Conservation (phyloP, 2,113 vertebrate genomes). For the Daboia siamensis region DNA sequence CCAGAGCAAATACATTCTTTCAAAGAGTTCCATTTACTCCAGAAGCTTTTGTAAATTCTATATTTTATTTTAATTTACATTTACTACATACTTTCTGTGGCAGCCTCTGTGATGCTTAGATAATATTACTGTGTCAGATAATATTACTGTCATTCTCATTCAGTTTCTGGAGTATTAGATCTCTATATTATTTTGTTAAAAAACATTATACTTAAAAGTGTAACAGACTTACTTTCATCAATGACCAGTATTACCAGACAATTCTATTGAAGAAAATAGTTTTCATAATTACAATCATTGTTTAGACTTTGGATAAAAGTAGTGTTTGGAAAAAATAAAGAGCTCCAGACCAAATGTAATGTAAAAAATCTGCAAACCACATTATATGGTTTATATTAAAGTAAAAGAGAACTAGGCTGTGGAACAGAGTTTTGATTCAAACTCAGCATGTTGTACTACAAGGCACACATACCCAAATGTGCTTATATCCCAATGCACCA, state of each 20-base stretch:
- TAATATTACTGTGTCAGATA: constrained; percentile 22
- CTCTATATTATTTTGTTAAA: not conserved
- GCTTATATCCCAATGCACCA: not conserved
- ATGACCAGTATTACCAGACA: not conserved
- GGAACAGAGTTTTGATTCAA: not conserved
- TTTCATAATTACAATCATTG: not conserved
- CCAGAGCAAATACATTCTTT: constrained; percentile 46
- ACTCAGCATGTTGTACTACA: not conserved
- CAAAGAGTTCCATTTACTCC: constrained; percentile 60
- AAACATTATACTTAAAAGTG: not conserved
- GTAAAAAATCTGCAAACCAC: not conserved
- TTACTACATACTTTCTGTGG: constrained; percentile 47
- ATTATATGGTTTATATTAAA: not conserved
- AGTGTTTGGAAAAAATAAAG: not conserved
- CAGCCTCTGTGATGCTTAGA: constrained; percentile 21
- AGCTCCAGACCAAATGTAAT: not conserved
- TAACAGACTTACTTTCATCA: not conserved
- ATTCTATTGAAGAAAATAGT: constrained; percentile 2
- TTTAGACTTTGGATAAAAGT: not conserved
- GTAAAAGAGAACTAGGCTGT: not conserved
- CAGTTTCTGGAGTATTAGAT: constrained; percentile 6
- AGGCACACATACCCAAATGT: not conserved
- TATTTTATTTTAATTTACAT: constrained; percentile 59
- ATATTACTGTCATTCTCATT: constrained; percentile 16
- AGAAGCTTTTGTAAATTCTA: constrained; percentile 41